phyloP scores from a whole-genome alignment of 2,888 invertebrate species.

The Phyllotreta cruciferae region DNA sequence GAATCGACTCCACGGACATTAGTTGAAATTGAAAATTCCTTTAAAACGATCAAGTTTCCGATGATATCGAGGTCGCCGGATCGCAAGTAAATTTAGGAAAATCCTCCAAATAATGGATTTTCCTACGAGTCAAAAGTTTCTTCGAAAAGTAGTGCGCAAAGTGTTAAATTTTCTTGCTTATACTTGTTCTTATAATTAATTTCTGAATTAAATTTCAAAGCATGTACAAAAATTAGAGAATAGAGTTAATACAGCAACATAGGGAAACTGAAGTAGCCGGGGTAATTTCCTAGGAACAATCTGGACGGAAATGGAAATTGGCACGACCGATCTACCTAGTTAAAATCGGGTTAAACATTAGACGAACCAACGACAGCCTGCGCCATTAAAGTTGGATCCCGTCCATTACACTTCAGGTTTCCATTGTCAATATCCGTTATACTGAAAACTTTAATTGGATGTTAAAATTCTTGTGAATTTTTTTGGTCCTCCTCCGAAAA shows the following conservation, averaged over 20 bases:
- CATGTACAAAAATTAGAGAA: too few relatives aligned
- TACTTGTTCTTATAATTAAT: too few relatives aligned
- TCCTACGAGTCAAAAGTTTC: too few relatives aligned
- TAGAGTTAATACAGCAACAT: too few relatives aligned
- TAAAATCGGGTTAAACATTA: conserved; percentile 13
- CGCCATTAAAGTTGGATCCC: conserved; percentile 19
- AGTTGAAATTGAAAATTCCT: conserved; percentile 15
- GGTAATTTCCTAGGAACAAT: too few relatives aligned
- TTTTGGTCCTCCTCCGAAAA: conserved; percentile 2
- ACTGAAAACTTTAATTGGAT: conserved; percentile 24
- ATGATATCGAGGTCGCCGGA: background rate
- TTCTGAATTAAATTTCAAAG: too few relatives aligned
- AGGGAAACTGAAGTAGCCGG: too few relatives aligned
- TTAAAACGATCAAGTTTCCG: conserved; percentile 1
- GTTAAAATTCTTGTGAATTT: conserved; percentile 24
- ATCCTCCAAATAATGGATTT: too few relatives aligned
- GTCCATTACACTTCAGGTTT: conserved; percentile 12
- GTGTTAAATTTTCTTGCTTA: too few relatives aligned
- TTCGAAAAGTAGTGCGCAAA: too few relatives aligned
- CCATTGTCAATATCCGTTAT: conserved; percentile 21
- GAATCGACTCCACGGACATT: background rate
- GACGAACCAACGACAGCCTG: conserved; percentile 17
- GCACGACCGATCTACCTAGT: background rate
- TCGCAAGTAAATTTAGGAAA: too few relatives aligned
- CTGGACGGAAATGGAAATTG: too few relatives aligned